Percentiles rank a stretch among this genome's conserved stretches.
These are phyloP conservation scores for Eucriotettix oculatus DNA, from an alignment of 2,888 invertebrate species.

Conservation along the genomic window DNA sequence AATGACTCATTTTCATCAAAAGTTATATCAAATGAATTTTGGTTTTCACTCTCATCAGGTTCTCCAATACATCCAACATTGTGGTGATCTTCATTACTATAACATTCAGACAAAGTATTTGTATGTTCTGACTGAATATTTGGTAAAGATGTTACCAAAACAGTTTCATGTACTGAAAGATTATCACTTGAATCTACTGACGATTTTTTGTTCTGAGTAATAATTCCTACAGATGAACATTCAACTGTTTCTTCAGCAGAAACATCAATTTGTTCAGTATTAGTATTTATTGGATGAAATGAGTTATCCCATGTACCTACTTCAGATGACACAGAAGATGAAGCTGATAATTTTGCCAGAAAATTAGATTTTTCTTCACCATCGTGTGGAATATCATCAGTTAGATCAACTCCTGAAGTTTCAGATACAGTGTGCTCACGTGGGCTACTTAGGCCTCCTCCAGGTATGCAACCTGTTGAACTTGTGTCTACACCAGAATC, in stretches of 20 bases:
- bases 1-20: no score
- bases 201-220: no score
- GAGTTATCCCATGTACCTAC: slow-evolving; percentile 41
- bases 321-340: slow-evolving; percentile 42
- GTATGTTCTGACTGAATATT: no score
- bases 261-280: neutral
- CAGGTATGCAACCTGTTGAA: slow-evolving; percentile 18
- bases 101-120: no score
- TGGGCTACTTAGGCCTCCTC: slow-evolving; percentile 20
- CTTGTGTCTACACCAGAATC: slow-evolving; percentile 33
- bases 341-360: slow-evolving; percentile 2
- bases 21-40: neutral
- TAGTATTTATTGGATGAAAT: neutral
- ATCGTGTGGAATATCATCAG: slow-evolving; percentile 22
- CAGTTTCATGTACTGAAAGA: no score
- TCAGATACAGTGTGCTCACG: slow-evolving; percentile 30
- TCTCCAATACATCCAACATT: no score
- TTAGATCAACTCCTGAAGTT: slow-evolving; percentile 28
- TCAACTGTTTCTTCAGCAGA: no score
- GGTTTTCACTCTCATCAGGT: neutral
- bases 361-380: slow-evolving; percentile 16
- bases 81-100: no score
- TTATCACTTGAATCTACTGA: no score
- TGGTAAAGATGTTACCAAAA: no score
- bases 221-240: no score